These are phyloP conservation scores for Thamnophis elegans DNA, from an alignment of 2,797 vertebrate species.

Conservation along the genomic window DNA sequence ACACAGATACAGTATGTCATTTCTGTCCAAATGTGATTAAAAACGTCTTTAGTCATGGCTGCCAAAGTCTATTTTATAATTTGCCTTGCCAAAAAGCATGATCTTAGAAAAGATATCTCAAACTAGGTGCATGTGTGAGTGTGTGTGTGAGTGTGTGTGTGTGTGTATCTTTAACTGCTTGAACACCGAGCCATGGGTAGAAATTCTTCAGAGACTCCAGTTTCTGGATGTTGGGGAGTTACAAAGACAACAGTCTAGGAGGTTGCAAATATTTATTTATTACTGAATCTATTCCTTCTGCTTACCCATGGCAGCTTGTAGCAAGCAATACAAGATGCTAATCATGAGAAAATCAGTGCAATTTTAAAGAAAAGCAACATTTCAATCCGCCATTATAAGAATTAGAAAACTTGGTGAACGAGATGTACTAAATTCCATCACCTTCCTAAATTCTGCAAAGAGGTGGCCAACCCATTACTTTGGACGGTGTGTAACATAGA, in stretches of 20 bases:
- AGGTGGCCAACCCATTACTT: background rate
- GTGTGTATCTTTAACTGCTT: background rate
- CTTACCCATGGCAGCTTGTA: background rate
- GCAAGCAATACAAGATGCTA: background rate
- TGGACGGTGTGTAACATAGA: background rate
- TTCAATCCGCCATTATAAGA: background rate
- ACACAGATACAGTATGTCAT: background rate
- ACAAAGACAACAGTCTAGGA: background rate
- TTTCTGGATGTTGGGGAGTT: background rate
- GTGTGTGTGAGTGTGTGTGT: background rate
- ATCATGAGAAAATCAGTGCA: background rate
- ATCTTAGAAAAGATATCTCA: background rate
- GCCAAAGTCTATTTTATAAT: slow-evolving; percentile 29
- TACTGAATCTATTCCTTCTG: background rate
- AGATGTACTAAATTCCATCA: background rate
- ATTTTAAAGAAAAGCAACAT: background rate
- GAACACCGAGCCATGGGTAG: background rate
- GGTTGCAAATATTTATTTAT: background rate
- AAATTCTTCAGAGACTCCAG: background rate
- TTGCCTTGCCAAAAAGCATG: background rate
- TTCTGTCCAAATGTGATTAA: slow-evolving; percentile 15
- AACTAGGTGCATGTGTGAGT: background rate
- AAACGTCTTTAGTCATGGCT: background rate
- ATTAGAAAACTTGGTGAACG: background rate
- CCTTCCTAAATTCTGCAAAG: background rate